phyloP scores from a whole-genome alignment of 53 echinoderm and acorn worm species.

The Holothuria scabra region DNA sequence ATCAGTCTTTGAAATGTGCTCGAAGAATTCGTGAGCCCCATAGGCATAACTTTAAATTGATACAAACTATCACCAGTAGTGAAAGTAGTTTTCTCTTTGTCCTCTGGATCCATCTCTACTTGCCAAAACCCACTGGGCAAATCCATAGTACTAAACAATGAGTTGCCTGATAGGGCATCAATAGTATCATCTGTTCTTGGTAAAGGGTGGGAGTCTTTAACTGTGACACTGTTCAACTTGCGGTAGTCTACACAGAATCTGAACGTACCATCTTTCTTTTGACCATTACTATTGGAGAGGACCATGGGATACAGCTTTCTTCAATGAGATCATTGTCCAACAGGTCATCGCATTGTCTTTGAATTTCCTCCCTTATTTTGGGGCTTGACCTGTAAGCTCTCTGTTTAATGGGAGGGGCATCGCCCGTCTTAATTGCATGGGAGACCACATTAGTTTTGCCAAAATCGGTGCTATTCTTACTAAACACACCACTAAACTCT shows the following conservation, averaged over 20 bases:
- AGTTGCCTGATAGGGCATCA: slow-evolving; percentile 69
- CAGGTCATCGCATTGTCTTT: slow-evolving; percentile 55
- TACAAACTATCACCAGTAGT: slow-evolving; percentile 61
- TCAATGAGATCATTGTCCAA: slow-evolving; percentile 58
- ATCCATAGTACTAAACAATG: slow-evolving; percentile 68
- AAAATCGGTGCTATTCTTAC: slow-evolving; percentile 3
- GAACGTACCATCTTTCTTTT: slow-evolving; percentile 7
- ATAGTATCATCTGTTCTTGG: slow-evolving; percentile 79
- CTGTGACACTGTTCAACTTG: neutral
- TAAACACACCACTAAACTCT: slow-evolving; percentile 30
- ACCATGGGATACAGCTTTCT: slow-evolving; percentile 62
- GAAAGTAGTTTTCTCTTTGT: slow-evolving; percentile 76
- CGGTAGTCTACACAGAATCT: slow-evolving; percentile 24
- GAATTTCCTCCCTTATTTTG: slow-evolving; percentile 55
- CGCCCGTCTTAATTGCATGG: neutral
- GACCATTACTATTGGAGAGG: slow-evolving; percentile 29
- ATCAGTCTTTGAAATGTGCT: slow-evolving; percentile 66
- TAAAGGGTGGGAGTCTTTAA: slow-evolving; percentile 68
- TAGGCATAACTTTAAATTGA: slow-evolving; percentile 78
- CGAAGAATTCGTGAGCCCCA: slow-evolving; percentile 71
- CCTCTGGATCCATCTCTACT: slow-evolving; percentile 46
- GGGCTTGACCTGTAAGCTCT: slow-evolving; percentile 60
- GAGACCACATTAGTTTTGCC: slow-evolving; percentile 8
- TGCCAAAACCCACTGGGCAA: slow-evolving; percentile 85
- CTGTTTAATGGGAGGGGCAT: slow-evolving; percentile 46